Percentiles rank a stretch among this genome's conserved stretches.
These are phyloP conservation scores for Squalus acanthias DNA, from an alignment of 2,797 vertebrate species.

Conservation along the genomic window DNA sequence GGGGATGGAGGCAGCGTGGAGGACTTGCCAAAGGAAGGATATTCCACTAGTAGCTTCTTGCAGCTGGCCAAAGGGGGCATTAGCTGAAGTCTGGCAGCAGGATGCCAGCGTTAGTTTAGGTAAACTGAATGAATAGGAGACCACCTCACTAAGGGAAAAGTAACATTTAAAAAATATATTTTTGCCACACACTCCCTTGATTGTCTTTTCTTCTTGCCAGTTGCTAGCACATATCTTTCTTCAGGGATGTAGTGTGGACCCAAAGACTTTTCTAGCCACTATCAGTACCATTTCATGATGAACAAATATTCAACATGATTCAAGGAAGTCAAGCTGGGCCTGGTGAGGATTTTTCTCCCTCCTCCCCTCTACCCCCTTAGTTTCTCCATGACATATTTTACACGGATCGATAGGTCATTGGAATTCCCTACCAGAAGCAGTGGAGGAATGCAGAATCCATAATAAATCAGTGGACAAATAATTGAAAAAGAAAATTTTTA, in stretches of 20 bases:
- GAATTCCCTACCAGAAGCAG: not conserved
- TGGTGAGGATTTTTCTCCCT: not conserved
- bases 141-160: not conserved
- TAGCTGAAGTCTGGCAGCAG: not conserved
- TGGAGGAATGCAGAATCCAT: not conserved
- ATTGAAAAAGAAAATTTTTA: not conserved
- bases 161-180: not conserved
- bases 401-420: not conserved
- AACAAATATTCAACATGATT: not conserved
- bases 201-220: not conserved
- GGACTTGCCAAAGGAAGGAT: too few species aligned
- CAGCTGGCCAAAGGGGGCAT: not conserved
- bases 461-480: not conserved
- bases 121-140: not conserved
- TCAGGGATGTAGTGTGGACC: not conserved
- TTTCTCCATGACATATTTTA: not conserved
- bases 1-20: too few species aligned
- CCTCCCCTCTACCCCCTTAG: not conserved
- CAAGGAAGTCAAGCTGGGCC: not conserved
- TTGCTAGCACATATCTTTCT: not conserved
- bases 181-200: not conserved
- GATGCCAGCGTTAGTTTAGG: not conserved
- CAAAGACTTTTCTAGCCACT: not conserved
- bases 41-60: not conserved
- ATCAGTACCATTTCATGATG: not conserved